Base-by-base conservation (phyloP, 2,888 invertebrate genomes). In the Rhagophthalmus giganteus region DNA sequence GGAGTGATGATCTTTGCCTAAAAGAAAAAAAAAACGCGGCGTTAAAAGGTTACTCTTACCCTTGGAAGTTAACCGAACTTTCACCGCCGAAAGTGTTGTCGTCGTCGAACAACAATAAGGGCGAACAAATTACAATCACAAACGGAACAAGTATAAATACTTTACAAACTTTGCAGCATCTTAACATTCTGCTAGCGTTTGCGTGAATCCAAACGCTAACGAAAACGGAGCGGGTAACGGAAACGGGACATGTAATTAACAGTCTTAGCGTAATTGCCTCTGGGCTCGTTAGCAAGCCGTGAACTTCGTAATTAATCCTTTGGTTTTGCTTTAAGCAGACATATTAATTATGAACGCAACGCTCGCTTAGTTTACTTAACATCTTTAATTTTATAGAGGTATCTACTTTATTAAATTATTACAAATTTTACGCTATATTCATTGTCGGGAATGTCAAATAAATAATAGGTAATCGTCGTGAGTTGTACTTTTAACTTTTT, bases 1-100 rank as follows among this genome's bases (percentile, higher is more conserved):
- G 0, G 82, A 81, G 56, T 83, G 81, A 52, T 81, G 81, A 62
- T 84, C 83, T 74, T 85, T 85, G 9, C 83, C 83, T 82, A 79
- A 5, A 38, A 49, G 11, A 30, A 20, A n/a, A n/a, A n/a, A n/a
- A n/a, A n/a, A n/a, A n/a, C n/a, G n/a, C n/a, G n/a, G n/a, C n/a
- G n/a, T n/a, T n/a, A n/a, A n/a, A n/a, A n/a, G n/a, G n/a, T n/a
- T n/a, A n/a, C n/a, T n/a, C n/a, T n/a, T n/a, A n/a, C n/a, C n/a
- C n/a, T n/a, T n/a, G n/a, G n/a, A n/a, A n/a, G n/a, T n/a, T n/a
- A n/a, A n/a, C n/a, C n/a, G 38, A 46, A 38, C 11, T 46, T 46
- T 13, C 11, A n/a, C 38, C 31, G 25, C 38, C 16, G 16, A 38
- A 45, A 37, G 31, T 7, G 25, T 25, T 15, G 38, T 38, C 32